Evolutionary conservation across 2,113 vertebrate genomes (phyloP).

Genomic region (Notarius quadriscutis): DNA sequence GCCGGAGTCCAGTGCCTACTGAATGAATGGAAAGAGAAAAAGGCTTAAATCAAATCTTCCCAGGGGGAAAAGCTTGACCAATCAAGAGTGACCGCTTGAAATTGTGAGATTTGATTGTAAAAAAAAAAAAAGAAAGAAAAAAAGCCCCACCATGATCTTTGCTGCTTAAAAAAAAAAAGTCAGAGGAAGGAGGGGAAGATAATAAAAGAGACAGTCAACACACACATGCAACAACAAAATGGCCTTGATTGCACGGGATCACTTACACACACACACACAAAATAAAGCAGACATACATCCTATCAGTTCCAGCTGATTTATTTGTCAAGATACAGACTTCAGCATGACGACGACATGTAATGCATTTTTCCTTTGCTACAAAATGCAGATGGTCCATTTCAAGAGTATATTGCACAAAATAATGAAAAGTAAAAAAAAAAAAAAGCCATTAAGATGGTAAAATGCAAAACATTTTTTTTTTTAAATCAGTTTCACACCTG

Average conservation of each 20-base stretch:
- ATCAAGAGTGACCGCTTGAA: constrained; percentile 27
- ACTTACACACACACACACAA: constrained; percentile 18
- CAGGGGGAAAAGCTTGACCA: constrained; percentile 8
- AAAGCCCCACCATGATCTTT: too few relatives aligned
- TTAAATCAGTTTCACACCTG: constrained; percentile 83
- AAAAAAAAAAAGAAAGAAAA: background rate
- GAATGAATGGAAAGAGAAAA: constrained; percentile 23
- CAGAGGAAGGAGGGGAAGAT: background rate
- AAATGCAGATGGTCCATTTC: constrained; percentile 86
- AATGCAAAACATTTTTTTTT: constrained; percentile 81
- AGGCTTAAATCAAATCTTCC: background rate
- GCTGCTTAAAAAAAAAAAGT: background rate
- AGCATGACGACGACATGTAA: constrained; percentile 80
- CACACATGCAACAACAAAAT: background rate
- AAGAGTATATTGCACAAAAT: constrained; percentile 93
- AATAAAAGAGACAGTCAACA: background rate
- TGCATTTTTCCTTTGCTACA: constrained; percentile 82
- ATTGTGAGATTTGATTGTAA: constrained; percentile 37
- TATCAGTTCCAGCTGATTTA: constrained; percentile 98
- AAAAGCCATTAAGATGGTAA: constrained; percentile 73
- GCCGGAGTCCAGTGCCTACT: background rate
- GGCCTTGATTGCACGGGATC: constrained; percentile 14
- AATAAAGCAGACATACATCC: constrained; percentile 48
- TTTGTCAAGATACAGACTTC: constrained; percentile 89
- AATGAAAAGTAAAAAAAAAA: constrained; percentile 78